Conservation (phyloP, 2,113 vertebrate species). For the Sylvia atricapilla region DNA sequence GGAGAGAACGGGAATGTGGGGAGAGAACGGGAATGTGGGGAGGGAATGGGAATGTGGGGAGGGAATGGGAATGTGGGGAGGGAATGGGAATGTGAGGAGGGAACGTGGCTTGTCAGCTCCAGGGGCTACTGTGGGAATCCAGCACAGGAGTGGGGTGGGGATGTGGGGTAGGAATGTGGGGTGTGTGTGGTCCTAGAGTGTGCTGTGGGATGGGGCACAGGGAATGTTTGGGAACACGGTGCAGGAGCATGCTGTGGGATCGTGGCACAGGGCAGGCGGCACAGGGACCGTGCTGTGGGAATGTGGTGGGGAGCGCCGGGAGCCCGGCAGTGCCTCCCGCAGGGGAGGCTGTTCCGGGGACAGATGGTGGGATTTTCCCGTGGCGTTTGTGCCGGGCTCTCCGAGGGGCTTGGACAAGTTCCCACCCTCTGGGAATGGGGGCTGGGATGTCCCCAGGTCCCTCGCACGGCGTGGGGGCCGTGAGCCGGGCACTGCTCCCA, state of each 20-base stretch:
- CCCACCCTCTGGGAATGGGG: neutral
- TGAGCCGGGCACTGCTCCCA: accelerated
- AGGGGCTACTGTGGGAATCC: neutral
- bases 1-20: no score
- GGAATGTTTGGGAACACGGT: no score
- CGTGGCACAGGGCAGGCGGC: accelerated
- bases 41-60: neutral
- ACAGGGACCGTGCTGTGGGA: neutral
- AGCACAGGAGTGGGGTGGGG: no score
- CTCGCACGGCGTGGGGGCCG: accelerated
- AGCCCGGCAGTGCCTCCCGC: accelerated
- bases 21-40: no score
- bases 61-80: accelerated
- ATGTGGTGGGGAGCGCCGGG: accelerated
- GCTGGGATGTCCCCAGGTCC: neutral
- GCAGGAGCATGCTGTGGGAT: neutral
- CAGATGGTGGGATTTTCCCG: neutral
- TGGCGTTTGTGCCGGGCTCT: accelerated
- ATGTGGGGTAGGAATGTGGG: no score
- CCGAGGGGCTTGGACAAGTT: accelerated
- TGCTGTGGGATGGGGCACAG: neutral
- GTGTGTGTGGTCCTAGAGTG: neutral
- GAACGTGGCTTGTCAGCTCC: accelerated
- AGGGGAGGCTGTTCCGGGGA: neutral
- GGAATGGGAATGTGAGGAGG: no score